Conservation (phyloP, 2,113 vertebrate genomes). For the Acanthisitta chloris region DNA sequence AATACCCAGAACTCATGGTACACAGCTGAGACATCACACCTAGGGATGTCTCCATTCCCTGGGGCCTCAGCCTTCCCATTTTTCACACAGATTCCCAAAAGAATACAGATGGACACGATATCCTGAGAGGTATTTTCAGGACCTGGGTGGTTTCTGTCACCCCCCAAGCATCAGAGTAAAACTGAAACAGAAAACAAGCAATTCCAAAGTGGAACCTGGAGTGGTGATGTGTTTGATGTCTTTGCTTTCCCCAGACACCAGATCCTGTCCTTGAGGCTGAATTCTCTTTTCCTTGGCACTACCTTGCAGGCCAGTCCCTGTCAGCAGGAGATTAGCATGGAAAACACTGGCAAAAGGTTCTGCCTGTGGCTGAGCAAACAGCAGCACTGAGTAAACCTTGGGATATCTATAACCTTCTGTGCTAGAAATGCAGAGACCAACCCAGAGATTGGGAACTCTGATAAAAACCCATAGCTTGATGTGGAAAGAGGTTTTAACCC, state of each 20-base stretch:
- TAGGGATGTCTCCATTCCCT: background rate
- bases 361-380: background rate
- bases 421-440: background rate
- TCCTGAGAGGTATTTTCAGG: background rate
- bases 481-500: background rate
- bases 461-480: background rate
- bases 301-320: background rate
- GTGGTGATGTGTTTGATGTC: background rate
- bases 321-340: background rate
- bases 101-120: rapidly evolving
- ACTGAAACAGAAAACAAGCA: background rate
- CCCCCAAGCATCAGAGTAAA: background rate
- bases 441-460: rapidly evolving
- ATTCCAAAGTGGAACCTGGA: background rate
- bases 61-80: background rate
- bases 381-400: background rate
- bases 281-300: background rate
- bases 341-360: background rate
- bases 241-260: background rate
- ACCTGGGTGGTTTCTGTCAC: background rate
- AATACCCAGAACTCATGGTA: rapidly evolving
- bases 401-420: background rate
- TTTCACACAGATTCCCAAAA: background rate
- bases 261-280: background rate
- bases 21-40: background rate